These are phyloP conservation scores for Aphelocoma californica DNA, from an alignment of 2,797 vertebrate genomes.

Conservation along the genomic window DNA sequence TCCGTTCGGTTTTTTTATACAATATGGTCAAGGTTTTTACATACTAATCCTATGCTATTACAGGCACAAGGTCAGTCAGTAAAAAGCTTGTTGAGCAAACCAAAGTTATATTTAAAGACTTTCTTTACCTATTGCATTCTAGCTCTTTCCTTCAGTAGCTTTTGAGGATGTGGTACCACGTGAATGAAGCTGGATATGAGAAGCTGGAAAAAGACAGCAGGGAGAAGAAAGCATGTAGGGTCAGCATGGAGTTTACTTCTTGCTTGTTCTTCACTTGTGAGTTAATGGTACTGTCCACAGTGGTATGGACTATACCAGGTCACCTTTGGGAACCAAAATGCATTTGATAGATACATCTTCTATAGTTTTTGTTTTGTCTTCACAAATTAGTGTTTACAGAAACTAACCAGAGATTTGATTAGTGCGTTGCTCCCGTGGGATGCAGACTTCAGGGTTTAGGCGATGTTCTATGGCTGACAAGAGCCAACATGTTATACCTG, in stretches of 20 bases:
- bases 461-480: constrained; percentile 13
- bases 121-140: not conserved
- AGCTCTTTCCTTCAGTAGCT: not conserved
- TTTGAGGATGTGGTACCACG: not conserved
- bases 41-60: not conserved
- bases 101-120: not conserved
- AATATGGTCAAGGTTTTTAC: not conserved
- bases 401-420: not conserved
- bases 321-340: not conserved
- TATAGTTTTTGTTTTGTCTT: not conserved
- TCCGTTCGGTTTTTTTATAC: not conserved
- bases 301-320: not conserved
- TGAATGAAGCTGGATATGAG: not conserved
- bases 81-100: not conserved
- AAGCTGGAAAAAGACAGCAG: not conserved
- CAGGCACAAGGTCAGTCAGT: not conserved
- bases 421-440: not conserved
- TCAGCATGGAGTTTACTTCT: not conserved
- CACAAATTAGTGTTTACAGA: constrained; percentile 17
- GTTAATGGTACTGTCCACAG: not conserved
- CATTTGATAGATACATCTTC: not conserved
- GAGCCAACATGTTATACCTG: constrained; percentile 41
- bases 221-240: not conserved
- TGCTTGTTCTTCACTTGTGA: not conserved
- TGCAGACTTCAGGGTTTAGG: not conserved